Evolutionary conservation across 2,888 invertebrate genomes (phyloP), one percentile per base, ranked within the genome.

Genomic region (Ormyrus pomaceus): DNA sequence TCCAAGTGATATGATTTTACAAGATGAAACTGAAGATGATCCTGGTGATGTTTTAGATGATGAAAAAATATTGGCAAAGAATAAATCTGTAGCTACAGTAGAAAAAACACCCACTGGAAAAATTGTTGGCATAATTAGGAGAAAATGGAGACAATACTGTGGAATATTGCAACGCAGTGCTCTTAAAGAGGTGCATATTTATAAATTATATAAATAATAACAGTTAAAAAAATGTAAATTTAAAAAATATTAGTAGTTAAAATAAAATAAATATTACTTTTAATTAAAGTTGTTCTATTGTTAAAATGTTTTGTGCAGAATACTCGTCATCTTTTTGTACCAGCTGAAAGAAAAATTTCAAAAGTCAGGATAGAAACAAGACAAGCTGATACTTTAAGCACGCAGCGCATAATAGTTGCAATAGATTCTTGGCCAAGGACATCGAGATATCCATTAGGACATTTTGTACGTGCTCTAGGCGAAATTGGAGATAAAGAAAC

Each of bases 71-170:
- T 72, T 88, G 62, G 83, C 87, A 34, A 86, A 85, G 34, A 83
- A 83, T 85, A 86, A 89, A 13, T 83, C 87, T 58, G 86, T 86
- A 65, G 86, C 84, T 74, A 82, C 69, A 73, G 61, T 81, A 71
- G 84, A 87, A 56, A 86, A 87, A 80, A 86, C 86, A 78, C 85
- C 88, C 82, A 96, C 96, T 0, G 97, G 95, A 0, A 92, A 92
- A 84, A 93, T 98, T 74, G 98, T 99, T n/a, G 99, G 98, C 1
- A 97, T 99, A 82, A 96, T 99, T 79, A 94, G 96, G 83, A 93
- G 99, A 77, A 99, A 99, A 89, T 99, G 99, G 98, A 92, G 98
- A 59, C 99, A 98, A 88, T 99, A 99, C 91, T 99, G 99, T 91
- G 99, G 99, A 11, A 97, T 99, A 85, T 91, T 99, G 76, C 94